These are phyloP conservation scores for Euura saliciscinereae DNA, from an alignment of 1,140 invertebrate species.

Conservation along the genomic window DNA sequence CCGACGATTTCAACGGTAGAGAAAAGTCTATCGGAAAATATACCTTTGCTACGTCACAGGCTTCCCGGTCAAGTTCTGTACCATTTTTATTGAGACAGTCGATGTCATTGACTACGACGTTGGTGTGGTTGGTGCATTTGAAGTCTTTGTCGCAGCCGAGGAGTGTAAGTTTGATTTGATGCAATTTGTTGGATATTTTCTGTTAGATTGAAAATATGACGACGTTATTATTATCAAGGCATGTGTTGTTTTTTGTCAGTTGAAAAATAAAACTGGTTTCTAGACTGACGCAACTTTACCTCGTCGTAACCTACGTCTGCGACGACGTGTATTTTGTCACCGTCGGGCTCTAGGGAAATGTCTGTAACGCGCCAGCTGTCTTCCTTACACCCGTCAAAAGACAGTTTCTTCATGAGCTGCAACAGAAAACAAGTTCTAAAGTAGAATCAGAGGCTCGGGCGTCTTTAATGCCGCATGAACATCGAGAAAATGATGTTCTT, in stretches of 20 bases:
- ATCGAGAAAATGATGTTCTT: no score
- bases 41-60: slow-evolving; percentile 17
- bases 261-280: neutral
- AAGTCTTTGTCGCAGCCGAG: slow-evolving; percentile 6
- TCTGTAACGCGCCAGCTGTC: slow-evolving; percentile 15
- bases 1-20: neutral
- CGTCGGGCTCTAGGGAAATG: slow-evolving; percentile 12
- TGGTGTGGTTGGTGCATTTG: slow-evolving; percentile 9
- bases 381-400: slow-evolving; percentile 18
- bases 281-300: neutral
- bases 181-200: slow-evolving; percentile 9
- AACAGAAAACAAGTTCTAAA: slow-evolving; percentile 6
- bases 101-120: slow-evolving; percentile 1
- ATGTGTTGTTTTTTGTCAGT: neutral
- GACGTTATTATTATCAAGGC: neutral
- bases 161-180: slow-evolving; percentile 12
- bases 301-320: slow-evolving; percentile 11
- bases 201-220: neutral
- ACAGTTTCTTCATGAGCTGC: slow-evolving; percentile 17
- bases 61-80: slow-evolving; percentile 8
- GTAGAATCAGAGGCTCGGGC: neutral
- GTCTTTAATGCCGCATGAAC: no score
- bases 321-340: slow-evolving; percentile 13
- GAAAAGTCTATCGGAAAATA: neutral
- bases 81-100: slow-evolving; percentile 8